phyloP scores from a whole-genome alignment of 37 sponge, comb jelly and placozoan species.

The Hexactinellida sp. region DNA sequence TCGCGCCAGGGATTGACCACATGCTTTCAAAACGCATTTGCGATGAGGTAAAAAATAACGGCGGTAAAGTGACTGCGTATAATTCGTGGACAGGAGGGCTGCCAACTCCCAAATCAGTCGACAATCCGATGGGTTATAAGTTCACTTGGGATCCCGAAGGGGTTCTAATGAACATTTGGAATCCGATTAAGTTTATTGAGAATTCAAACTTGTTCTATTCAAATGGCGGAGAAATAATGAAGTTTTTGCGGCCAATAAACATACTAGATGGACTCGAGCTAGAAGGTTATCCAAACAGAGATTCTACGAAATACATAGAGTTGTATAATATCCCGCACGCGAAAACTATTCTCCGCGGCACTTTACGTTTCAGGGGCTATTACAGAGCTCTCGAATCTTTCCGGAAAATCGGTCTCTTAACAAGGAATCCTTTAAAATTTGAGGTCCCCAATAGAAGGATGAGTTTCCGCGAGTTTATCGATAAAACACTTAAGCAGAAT shows the following conservation, averaged over 20 bases:
- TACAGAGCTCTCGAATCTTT: not conserved
- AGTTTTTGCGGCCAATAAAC: slow-evolving; percentile 21
- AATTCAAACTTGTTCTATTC: not conserved
- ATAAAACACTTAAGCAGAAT: not conserved
- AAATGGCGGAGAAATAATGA: slow-evolving; percentile 15
- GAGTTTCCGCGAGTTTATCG: not conserved
- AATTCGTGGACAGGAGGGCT: slow-evolving; percentile 32
- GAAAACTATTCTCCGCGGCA: slow-evolving; percentile 37
- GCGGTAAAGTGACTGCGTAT: slow-evolving; percentile 28
- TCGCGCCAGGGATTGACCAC: slow-evolving; percentile 54
- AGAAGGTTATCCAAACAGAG: slow-evolving; percentile 42
- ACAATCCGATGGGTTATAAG: slow-evolving; percentile 47
- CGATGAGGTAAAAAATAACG: slow-evolving; percentile 23
- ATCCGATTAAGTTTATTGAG: slow-evolving; percentile 29
- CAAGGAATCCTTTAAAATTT: not conserved
- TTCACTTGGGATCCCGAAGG: slow-evolving; percentile 43
- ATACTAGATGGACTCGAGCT: slow-evolving; percentile 32
- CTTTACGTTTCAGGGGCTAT: slow-evolving; percentile 29
- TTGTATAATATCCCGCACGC: slow-evolving; percentile 27
- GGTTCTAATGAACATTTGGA: slow-evolving; percentile 26
- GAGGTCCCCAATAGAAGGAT: not conserved
- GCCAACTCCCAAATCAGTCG: slow-evolving; percentile 36
- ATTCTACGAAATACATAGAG: slow-evolving; percentile 28
- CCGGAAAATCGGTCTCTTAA: not conserved
- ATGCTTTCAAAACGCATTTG: slow-evolving; percentile 28